A percentile compares a stretch with the other conserved stretches of the same genome.
Evolutionary conservation across 2,888 invertebrate genomes (phyloP).

Genomic region (Philopedon plagiatum): DNA sequence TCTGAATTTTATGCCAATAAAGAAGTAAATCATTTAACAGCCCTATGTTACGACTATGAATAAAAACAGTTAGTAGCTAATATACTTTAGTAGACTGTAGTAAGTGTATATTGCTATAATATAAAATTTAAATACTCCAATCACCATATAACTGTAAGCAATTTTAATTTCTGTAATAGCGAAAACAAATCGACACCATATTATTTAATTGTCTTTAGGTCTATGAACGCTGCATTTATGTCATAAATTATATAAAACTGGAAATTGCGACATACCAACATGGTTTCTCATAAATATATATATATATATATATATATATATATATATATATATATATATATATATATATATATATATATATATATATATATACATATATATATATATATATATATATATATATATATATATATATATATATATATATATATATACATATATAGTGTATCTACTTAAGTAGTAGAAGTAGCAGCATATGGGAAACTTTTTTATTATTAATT

Average conservation of each 20-base stretch:
- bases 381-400: too few relatives aligned
- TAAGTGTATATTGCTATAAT: background rate
- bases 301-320: too few relatives aligned
- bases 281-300: background rate
- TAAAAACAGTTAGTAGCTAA: background rate
- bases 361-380: too few relatives aligned
- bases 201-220: slow-evolving; percentile 1
- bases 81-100: background rate
- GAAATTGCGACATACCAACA: background rate
- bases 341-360: too few relatives aligned
- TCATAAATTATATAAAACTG: background rate
- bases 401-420: too few relatives aligned
- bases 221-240: background rate
- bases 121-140: background rate
- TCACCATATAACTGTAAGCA: background rate
- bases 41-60: background rate
- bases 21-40: too few relatives aligned
- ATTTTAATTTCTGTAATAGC: background rate
- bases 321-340: too few relatives aligned
- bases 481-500: too few relatives aligned
- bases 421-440: too few relatives aligned
- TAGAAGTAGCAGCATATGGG: too few relatives aligned
- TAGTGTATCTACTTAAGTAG: too few relatives aligned
- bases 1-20: too few relatives aligned
- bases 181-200: background rate